These are phyloP conservation scores for Diglossa cyanea DNA, from an alignment of 2,797 vertebrate genomes.

Conservation along the genomic window DNA sequence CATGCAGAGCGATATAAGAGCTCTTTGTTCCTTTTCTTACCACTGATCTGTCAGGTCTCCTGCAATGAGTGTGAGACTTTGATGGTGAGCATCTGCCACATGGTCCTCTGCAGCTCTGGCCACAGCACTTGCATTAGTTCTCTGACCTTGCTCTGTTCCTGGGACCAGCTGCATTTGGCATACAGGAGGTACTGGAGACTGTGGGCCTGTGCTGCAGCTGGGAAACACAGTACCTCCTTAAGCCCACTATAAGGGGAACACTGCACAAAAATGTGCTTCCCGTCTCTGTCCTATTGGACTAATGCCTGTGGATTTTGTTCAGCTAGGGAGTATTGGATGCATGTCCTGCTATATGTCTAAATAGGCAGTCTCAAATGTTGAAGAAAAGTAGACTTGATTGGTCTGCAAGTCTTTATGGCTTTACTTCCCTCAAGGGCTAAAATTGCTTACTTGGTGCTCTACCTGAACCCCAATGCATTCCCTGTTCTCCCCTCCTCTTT, in stretches of 20 bases:
- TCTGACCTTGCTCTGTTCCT: neutral
- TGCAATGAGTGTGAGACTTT: neutral
- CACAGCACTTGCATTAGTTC: neutral
- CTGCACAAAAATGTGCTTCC: neutral
- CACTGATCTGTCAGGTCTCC: neutral
- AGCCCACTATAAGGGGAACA: neutral
- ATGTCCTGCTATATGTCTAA: neutral
- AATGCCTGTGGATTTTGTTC: neutral
- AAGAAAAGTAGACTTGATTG: neutral
- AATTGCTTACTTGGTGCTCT: neutral
- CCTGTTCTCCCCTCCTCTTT: neutral
- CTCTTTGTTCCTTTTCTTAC: neutral
- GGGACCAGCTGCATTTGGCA: neutral
- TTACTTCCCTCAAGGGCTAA: neutral
- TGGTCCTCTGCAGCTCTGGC: neutral
- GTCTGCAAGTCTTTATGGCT: neutral
- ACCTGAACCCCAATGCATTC: neutral
- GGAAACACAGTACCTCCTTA: neutral
- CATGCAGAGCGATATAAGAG: neutral
- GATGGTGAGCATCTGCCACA: neutral
- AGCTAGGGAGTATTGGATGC: neutral
- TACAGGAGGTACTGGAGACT: neutral
- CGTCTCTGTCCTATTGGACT: neutral
- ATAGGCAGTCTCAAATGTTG: neutral
- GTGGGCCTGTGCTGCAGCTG: neutral